Percentiles rank a stretch among this genome's conserved stretches.
Conservation (phyloP, 1,140 invertebrate genomes). For the Bemisia tabaci region DNA sequence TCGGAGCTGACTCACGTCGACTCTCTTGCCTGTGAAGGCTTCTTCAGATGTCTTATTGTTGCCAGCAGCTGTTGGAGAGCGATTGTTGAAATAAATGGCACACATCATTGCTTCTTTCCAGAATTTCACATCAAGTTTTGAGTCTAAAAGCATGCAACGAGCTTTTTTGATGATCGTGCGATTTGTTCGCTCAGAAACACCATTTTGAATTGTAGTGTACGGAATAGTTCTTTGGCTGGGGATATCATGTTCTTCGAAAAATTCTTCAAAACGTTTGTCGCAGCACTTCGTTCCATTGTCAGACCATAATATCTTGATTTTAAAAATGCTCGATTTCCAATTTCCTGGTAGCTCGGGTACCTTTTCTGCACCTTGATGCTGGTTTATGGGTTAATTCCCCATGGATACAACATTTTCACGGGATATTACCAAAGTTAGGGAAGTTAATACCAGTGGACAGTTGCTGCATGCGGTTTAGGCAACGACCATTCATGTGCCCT, state of each 20-base stretch:
- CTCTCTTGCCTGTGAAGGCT: constrained; percentile 26
- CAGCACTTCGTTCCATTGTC: constrained; percentile 14
- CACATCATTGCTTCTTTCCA: constrained; percentile 21
- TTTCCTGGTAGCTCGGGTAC: background rate
- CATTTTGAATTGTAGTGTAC: constrained; percentile 31
- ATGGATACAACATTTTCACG: background rate
- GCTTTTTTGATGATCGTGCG: constrained; percentile 29
- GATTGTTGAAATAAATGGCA: constrained; percentile 32
- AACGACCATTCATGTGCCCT: background rate
- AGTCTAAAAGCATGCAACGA: constrained; percentile 26
- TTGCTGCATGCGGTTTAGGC: background rate
- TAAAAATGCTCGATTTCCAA: constrained; percentile 13
- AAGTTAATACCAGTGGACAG: background rate
- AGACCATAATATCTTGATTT: constrained; percentile 12
- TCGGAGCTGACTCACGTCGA: constrained; percentile 24
- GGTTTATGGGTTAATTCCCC: background rate
- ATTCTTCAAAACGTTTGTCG: background rate
- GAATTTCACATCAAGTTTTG: constrained; percentile 15
- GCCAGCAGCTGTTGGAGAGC: constrained; percentile 15
- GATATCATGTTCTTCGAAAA: background rate
- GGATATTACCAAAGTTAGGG: background rate
- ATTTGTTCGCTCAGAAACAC: constrained; percentile 31
- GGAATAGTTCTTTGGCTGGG: background rate
- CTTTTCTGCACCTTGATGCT: background rate
- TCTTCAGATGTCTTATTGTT: constrained; percentile 28